Conservation (phyloP, 2,888 invertebrate genomes). For the Drepana falcataria region DNA sequence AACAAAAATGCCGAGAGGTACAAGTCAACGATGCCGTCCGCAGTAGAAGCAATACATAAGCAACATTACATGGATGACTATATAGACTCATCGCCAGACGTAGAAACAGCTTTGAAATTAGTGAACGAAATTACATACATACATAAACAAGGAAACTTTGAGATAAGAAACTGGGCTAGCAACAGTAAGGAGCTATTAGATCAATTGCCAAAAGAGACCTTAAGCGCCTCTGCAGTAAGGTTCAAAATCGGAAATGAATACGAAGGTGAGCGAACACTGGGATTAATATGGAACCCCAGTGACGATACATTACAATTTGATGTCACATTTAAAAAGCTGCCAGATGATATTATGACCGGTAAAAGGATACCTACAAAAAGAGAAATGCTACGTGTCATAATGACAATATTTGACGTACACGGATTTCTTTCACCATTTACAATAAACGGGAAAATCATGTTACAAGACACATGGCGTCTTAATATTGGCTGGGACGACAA, state of each 20-base stretch:
- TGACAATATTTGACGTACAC: no score
- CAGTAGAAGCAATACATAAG: conserved; percentile 12
- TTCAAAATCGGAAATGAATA: conserved; percentile 15
- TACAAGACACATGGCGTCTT: no score
- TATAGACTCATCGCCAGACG: conserved; percentile 16
- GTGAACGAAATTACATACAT: conserved; percentile 10
- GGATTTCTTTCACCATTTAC: no score
- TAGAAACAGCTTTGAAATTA: conserved; percentile 10
- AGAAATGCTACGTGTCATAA: no score
- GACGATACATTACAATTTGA: no score
- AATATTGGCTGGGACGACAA: not conserved
- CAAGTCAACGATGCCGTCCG: conserved; percentile 7
- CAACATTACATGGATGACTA: conserved; percentile 22
- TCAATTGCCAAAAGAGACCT: conserved; percentile 14
- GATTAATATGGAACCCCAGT: no score
- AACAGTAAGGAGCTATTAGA: conserved; percentile 15
- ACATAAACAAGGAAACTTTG: conserved; percentile 21
- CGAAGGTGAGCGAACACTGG: conserved; percentile 9
- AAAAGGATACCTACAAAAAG: no score
- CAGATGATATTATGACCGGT: no score
- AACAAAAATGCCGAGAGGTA: conserved; percentile 16
- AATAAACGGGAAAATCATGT: no score
- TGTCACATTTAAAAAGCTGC: no score
- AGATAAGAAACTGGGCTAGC: conserved; percentile 22
- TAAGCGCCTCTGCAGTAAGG: conserved; percentile 11